Base-by-base conservation (phyloP, 2,888 invertebrate species). In the Polydrusus cervinus region DNA sequence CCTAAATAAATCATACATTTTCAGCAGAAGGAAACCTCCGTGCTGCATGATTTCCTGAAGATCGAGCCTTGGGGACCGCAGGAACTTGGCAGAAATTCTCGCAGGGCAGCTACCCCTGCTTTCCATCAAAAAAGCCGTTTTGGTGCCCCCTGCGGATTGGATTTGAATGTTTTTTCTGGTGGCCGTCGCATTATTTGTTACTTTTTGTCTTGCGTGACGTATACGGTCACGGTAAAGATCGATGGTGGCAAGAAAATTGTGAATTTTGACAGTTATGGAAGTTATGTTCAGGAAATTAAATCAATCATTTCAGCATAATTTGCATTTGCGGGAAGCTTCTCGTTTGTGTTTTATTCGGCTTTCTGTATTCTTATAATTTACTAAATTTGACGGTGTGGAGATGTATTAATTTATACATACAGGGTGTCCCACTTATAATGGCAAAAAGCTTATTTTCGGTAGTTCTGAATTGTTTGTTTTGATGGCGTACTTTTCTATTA, bases 31-130 rank as follows among this genome's bases (percentile, higher is more conserved):
- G 71, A 67, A 69, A 68, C 74, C 69, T 47, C 51, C 71, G 75
- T 75, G 67, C 61, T 53, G 76, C 76, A 83, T 83, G 85, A 85
- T 85, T 83, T 85, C 83, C 81, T 80, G 81, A 82, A 83, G 84
- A 86, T 85, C 84, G 85, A 82, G 81, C 85, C 86, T 83, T 81
- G 78, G 86, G 85, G 86, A 85, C 76, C 80, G 77, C 74, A 76
- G 79, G 70, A 79, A 79, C 79, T 78, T 69, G 79, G 73, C 72
- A 51, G 66, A 43, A 75, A 75, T 76, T 49, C 72, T 72, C 68
- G 71, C 62, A 64, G 71, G 75, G 55, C 62, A 55, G 65, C 77
- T 49, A 74, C 71, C 76, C 78, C 69, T 45, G 75, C 72, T 79
- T 78, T 77, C 51, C 67, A 66, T 76, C 72, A 69, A 68, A 75